Percentiles rank a stretch among this genome's conserved stretches.
These are phyloP conservation scores for Seriola rivoliana DNA, from an alignment of 2,113 vertebrate genomes.

Conservation along the genomic window DNA sequence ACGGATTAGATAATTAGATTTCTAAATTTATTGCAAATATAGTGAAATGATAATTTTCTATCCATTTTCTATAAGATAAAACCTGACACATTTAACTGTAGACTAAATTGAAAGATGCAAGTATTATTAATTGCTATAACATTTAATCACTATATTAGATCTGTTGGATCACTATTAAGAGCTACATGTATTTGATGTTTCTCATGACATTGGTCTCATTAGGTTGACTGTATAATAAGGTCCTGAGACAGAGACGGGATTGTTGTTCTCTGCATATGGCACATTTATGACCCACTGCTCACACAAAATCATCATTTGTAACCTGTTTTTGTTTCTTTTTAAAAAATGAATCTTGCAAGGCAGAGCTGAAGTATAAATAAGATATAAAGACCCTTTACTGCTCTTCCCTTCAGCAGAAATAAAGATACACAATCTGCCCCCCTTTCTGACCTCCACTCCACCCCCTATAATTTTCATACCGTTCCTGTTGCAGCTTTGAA, in stretches of 20 bases:
- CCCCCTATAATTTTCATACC: not conserved
- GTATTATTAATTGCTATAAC: not conserved
- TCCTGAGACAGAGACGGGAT: not conserved
- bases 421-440: not conserved
- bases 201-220: not conserved
- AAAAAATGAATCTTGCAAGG: not conserved
- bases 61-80: too few relatives aligned
- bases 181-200: not conserved
- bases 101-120: not conserved
- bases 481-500: not conserved
- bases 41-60: not conserved
- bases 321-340: not conserved
- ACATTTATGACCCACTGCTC: not conserved
- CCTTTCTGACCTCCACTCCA: not conserved
- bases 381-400: not conserved
- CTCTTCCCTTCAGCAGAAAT: constrained; percentile 11
- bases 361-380: not conserved
- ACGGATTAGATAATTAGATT: not conserved
- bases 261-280: not conserved
- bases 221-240: too few relatives aligned
- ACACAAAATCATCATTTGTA: not conserved
- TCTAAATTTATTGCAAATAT: not conserved
- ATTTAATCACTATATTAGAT: not conserved
- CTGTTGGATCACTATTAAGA: not conserved
- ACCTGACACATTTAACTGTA: not conserved